These are phyloP conservation scores for Menidia beryllina DNA, from an alignment of 2,113 vertebrate genomes.

Conservation along the genomic window DNA sequence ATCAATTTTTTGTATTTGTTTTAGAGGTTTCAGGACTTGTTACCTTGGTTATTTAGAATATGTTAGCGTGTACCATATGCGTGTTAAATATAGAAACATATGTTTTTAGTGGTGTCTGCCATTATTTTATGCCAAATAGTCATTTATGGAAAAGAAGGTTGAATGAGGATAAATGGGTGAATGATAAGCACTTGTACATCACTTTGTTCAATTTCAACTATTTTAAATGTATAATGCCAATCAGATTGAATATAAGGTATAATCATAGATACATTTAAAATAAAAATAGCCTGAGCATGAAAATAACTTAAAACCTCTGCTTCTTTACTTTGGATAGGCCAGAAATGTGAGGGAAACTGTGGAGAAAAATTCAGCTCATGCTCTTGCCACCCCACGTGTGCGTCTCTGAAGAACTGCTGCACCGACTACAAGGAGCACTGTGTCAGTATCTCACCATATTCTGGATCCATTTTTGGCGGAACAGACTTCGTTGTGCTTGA, in stretches of 20 bases:
- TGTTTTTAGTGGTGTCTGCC: no score
- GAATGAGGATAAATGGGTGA: no score
- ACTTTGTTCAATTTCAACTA: no score
- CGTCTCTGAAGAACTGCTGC: constrained; percentile 85
- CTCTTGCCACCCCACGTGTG: constrained; percentile 88
- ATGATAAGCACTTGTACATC: no score
- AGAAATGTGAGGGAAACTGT: constrained; percentile 84
- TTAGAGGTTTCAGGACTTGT: no score
- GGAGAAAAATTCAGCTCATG: constrained; percentile 76
- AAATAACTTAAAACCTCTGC: neutral
- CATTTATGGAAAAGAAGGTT: no score
- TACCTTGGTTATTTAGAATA: no score
- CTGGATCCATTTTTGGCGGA: constrained; percentile 90
- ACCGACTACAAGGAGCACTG: constrained; percentile 84
- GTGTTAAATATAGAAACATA: no score
- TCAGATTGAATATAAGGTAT: neutral
- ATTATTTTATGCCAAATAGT: no score
- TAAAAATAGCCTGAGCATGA: neutral
- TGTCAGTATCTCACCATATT: constrained; percentile 84
- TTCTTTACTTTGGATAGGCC: constrained; percentile 43
- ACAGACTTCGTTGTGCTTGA: constrained; percentile 84
- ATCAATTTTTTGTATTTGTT: no score
- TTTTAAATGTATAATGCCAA: no score
- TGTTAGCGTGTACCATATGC: no score
- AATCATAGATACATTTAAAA: neutral